A percentile compares a stretch with the other conserved stretches of the same genome.
Conservation (phyloP, 2,888 invertebrate species). For the Coremacera marginata region DNA sequence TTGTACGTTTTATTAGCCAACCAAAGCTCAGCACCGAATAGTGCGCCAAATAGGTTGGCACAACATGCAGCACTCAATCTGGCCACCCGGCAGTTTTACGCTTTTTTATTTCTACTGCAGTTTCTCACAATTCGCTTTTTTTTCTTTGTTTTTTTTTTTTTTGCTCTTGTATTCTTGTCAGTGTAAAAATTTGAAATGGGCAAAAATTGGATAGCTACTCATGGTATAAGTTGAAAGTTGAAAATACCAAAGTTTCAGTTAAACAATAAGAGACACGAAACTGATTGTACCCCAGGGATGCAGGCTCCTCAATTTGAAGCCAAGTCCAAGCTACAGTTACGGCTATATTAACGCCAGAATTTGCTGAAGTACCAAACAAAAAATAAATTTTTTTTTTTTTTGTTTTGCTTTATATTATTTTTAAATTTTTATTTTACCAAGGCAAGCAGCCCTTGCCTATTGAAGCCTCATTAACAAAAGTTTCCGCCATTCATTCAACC, state of each 20-base stretch:
- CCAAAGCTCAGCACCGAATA: background rate
- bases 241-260: conserved; percentile 14
- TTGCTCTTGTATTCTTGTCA: background rate
- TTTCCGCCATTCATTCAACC: conserved; percentile 33
- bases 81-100: background rate
- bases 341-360: background rate
- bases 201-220: background rate
- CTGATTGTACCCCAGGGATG: conserved; percentile 34
- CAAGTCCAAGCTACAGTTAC: background rate
- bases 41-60: background rate
- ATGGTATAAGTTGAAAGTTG: background rate
- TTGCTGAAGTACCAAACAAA: conserved; percentile 3
- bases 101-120: background rate
- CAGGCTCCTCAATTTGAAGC: background rate
- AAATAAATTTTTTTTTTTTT: conserved; percentile 8
- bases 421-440: background rate
- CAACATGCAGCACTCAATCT: background rate
- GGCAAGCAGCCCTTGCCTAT: conserved; percentile 2
- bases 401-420: conserved; percentile 1
- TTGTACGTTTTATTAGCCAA: conserved; percentile 22
- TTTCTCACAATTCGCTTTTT: background rate
- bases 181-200: background rate
- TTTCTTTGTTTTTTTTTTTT: background rate
- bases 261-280: conserved; percentile 33
- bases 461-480: conserved; percentile 34